Conservation (phyloP, 2,797 vertebrate genomes). For the Xiphorhynchus erythropygius region DNA sequence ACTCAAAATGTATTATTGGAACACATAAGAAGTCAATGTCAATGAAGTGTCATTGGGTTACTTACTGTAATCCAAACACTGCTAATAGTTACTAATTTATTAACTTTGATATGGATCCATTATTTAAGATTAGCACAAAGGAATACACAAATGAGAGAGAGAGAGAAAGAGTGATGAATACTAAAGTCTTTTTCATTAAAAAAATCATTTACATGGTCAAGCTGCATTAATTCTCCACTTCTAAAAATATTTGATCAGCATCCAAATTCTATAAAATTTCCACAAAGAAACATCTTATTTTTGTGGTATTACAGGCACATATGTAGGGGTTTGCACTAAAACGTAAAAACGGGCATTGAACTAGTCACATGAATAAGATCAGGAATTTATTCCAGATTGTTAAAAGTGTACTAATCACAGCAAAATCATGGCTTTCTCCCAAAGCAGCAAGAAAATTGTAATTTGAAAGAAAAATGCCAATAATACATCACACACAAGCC, state of each 20-base stretch:
- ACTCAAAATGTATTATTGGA: conserved; percentile 1
- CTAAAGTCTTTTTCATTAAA: conserved; percentile 57
- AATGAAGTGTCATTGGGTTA: not conserved
- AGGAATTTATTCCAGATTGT: conserved; percentile 66
- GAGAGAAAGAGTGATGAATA: conserved; percentile 36
- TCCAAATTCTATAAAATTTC: conserved; percentile 68
- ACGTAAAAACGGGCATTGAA: conserved; percentile 60
- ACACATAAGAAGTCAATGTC: conserved; percentile 18
- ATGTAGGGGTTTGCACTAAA: conserved; percentile 68
- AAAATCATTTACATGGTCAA: conserved; percentile 65
- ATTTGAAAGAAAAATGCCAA: conserved; percentile 69
- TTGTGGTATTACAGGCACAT: conserved; percentile 68
- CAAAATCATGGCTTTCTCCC: conserved; percentile 63
- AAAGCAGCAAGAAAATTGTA: conserved; percentile 61
- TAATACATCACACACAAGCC: conserved; percentile 57
- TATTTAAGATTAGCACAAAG: conserved; percentile 63
- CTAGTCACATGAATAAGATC: conserved; percentile 55
- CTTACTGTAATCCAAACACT: conserved; percentile 23
- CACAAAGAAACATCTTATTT: conserved; percentile 62
- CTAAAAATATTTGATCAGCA: conserved; percentile 61
- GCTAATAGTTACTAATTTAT: conserved; percentile 65
- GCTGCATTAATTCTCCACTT: conserved; percentile 58
- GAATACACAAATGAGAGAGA: conserved; percentile 21
- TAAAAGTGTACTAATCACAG: conserved; percentile 49
- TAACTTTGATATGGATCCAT: conserved; percentile 51